These are phyloP conservation scores for Sminthurides aquaticus DNA, from an alignment of 2,888 invertebrate species.

Conservation along the genomic window DNA sequence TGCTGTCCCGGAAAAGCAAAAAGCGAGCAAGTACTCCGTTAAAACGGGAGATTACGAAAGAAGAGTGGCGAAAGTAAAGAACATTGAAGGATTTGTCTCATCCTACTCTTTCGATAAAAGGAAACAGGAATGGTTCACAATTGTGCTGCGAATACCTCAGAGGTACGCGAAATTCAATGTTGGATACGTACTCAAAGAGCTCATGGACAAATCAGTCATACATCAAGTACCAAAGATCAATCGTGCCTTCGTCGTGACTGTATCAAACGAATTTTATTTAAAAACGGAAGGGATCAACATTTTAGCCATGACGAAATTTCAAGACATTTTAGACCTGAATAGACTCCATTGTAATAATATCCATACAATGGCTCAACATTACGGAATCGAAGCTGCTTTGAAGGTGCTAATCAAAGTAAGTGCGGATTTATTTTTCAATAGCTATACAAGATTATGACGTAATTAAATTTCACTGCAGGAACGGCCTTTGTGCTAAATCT, in stretches of 20 bases:
- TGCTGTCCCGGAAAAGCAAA: slow-evolving; percentile 19
- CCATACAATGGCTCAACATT: slow-evolving; percentile 77
- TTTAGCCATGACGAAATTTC: slow-evolving; percentile 73
- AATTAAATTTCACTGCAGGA: no score
- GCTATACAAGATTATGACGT: no score
- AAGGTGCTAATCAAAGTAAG: slow-evolving; percentile 52
- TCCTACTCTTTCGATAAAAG: slow-evolving; percentile 70
- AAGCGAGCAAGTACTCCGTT: slow-evolving; percentile 7
- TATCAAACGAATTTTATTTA: slow-evolving; percentile 53
- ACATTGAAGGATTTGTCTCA: slow-evolving; percentile 50
- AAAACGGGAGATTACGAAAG: background rate
- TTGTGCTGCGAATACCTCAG: slow-evolving; percentile 61
- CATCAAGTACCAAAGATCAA: slow-evolving; percentile 73
- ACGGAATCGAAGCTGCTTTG: slow-evolving; percentile 93
- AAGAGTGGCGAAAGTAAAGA: slow-evolving; percentile 47
- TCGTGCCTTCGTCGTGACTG: slow-evolving; percentile 64
- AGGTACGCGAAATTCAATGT: slow-evolving; percentile 64
- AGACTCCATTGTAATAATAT: slow-evolving; percentile 88
- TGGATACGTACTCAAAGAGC: slow-evolving; percentile 62
- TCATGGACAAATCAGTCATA: slow-evolving; percentile 65
- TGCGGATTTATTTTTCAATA: no score
- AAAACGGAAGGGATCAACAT: slow-evolving; percentile 96
- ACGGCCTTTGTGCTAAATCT: no score
- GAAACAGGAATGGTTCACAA: slow-evolving; percentile 73
- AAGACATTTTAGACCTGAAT: slow-evolving; percentile 68